Evolutionary conservation across 2,888 invertebrate species (phyloP).

Genomic region (Eucera pruinosa): DNA sequence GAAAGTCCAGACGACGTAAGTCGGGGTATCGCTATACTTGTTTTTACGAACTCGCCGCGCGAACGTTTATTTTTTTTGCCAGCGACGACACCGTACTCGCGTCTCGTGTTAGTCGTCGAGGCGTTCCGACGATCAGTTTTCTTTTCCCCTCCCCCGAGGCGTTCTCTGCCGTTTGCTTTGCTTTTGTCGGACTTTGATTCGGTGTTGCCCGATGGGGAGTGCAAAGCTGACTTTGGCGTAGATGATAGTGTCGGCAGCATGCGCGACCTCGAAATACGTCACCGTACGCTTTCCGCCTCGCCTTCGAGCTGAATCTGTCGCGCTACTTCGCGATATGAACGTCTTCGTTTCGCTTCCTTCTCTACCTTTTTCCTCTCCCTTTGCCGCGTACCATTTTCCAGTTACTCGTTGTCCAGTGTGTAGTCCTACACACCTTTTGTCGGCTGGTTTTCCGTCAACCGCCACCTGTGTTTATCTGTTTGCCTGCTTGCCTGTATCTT

Average conservation of each 20-base stretch:
- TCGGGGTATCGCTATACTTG: no score
- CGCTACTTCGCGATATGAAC: not conserved
- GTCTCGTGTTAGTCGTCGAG: not conserved
- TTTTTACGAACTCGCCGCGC: not conserved
- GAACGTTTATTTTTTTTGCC: not conserved
- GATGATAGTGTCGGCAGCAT: conserved; percentile 15
- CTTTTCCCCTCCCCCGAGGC: no score
- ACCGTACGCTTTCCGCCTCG: not conserved
- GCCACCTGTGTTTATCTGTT: not conserved
- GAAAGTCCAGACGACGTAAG: no score
- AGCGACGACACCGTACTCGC: no score
- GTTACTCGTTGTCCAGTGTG: not conserved
- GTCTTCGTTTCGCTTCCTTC: not conserved
- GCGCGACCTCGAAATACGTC: conserved; percentile 11
- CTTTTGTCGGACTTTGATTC: conserved; percentile 4
- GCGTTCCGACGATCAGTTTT: not conserved
- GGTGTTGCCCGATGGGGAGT: not conserved
- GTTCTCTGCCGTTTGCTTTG: conserved; percentile 7
- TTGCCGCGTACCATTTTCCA: not conserved
- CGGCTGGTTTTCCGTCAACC: no score
- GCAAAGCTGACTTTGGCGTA: not conserved
- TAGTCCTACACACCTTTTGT: no score
- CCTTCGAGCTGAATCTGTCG: not conserved
- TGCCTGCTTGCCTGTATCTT: not conserved
- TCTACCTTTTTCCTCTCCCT: not conserved